Evolutionary conservation across 2,113 vertebrate species (phyloP).

Genomic region (Zosterops hypoxanthus): DNA sequence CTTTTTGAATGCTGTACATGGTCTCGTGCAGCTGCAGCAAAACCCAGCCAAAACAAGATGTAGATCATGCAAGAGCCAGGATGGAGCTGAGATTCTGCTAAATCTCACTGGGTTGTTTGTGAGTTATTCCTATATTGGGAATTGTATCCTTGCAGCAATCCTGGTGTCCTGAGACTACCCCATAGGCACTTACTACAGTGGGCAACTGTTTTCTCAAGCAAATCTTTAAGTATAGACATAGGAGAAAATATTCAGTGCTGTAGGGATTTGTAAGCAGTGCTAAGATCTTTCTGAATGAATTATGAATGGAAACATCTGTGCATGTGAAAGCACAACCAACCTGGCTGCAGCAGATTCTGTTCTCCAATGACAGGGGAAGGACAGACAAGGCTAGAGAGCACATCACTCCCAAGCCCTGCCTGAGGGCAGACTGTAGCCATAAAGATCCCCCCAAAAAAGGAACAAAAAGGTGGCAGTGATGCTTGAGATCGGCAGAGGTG

Average conservation of each 20-base stretch:
- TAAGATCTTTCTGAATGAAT: not conserved
- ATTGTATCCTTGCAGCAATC: not conserved
- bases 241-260: not conserved
- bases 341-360: not conserved
- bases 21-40: slow-evolving; percentile 5
- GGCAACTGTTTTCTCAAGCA: not conserved
- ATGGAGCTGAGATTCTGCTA: not conserved
- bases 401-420: not conserved
- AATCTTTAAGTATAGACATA: not conserved
- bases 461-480: not conserved
- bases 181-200: not conserved
- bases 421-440: not conserved
- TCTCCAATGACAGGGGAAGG: not conserved
- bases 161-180: not conserved
- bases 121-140: not conserved
- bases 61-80: not conserved
- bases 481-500: not conserved
- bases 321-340: not conserved
- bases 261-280: not conserved
- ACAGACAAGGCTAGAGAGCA: not conserved
- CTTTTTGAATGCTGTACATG: not conserved
- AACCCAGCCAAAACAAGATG: slow-evolving; percentile 26
- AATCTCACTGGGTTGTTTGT: not conserved
- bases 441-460: not conserved
- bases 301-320: not conserved